These are phyloP conservation scores for Encarsia formosa DNA, from an alignment of 2,888 invertebrate genomes.

Conservation along the genomic window DNA sequence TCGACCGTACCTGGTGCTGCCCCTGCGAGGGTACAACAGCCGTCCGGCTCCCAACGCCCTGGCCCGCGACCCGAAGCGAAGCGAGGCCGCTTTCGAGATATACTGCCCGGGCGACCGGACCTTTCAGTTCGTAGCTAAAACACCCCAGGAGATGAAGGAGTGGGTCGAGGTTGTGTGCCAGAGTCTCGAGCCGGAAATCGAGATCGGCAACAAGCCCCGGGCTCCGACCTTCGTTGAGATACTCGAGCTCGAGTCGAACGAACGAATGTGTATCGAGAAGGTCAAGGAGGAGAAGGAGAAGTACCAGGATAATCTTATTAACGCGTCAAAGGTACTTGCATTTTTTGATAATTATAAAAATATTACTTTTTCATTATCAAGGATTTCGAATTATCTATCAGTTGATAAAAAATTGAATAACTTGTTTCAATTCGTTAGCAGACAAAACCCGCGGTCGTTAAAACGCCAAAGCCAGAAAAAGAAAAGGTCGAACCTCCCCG, in stretches of 20 bases:
- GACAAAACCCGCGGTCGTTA: conserved; percentile 2
- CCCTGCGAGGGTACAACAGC: conserved; percentile 42
- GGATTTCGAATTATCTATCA: neutral
- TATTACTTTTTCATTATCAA: neutral
- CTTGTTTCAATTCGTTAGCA: neutral
- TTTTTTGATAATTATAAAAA: neutral
- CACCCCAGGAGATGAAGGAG: conserved; percentile 44
- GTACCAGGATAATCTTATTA: conserved; percentile 18
- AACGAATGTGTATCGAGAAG: conserved; percentile 21
- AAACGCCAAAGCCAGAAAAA: neutral
- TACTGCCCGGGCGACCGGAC: conserved; percentile 44
- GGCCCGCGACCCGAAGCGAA: conserved; percentile 37
- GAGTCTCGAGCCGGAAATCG: conserved; percentile 1
- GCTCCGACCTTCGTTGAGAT: conserved; percentile 11
- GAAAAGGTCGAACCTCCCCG: conserved; percentile 2
- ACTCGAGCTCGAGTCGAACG: conserved; percentile 18
- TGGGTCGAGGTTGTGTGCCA: conserved; percentile 38
- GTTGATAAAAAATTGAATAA: neutral
- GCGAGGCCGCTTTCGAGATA: conserved; percentile 45
- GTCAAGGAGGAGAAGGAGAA: conserved; percentile 24
- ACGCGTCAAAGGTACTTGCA: conserved; percentile 15
- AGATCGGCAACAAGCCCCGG: neutral
- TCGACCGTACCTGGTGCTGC: conserved; percentile 37
- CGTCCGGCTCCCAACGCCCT: conserved; percentile 39
- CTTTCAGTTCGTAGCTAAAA: conserved; percentile 41